Conservation (phyloP, 2,113 vertebrate species). For the Sturnus vulgaris region DNA sequence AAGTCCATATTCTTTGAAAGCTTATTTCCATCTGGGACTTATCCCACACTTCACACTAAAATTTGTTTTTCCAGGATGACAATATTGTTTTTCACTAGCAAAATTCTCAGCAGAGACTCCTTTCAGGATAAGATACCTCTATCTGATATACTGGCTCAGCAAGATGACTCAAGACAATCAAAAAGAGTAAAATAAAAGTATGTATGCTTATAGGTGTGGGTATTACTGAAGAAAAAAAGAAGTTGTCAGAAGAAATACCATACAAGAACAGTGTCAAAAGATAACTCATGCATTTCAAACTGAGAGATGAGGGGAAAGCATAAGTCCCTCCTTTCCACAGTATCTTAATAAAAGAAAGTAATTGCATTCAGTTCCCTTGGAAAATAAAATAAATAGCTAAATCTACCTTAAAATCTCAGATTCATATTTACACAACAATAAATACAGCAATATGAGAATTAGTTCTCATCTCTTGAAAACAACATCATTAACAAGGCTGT, state of each 20-base stretch:
- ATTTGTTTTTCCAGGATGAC: not conserved
- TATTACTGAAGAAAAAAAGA: not conserved
- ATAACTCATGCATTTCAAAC: not conserved
- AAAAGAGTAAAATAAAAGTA: not conserved
- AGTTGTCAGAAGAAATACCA: not conserved
- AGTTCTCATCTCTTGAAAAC: not conserved
- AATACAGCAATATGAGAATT: not conserved
- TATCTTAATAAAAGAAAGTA: not conserved
- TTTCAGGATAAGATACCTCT: not conserved
- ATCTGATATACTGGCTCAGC: not conserved
- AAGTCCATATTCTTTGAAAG: not conserved
- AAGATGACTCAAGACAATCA: not conserved
- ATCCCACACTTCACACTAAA: not conserved
- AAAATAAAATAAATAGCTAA: not conserved
- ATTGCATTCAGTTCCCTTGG: not conserved
- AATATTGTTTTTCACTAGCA: not conserved
- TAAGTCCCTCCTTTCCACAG: not conserved
- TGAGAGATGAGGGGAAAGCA: accelerated
- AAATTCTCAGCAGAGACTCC: not conserved
- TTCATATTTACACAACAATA: not conserved
- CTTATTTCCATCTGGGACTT: not conserved
- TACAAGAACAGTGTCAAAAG: not conserved
- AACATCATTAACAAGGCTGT: not conserved
- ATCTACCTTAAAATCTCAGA: not conserved
- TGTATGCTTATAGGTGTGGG: not conserved